phyloP scores from a whole-genome alignment of 2,797 vertebrate genomes.

The Zenarchopterus dispar region DNA sequence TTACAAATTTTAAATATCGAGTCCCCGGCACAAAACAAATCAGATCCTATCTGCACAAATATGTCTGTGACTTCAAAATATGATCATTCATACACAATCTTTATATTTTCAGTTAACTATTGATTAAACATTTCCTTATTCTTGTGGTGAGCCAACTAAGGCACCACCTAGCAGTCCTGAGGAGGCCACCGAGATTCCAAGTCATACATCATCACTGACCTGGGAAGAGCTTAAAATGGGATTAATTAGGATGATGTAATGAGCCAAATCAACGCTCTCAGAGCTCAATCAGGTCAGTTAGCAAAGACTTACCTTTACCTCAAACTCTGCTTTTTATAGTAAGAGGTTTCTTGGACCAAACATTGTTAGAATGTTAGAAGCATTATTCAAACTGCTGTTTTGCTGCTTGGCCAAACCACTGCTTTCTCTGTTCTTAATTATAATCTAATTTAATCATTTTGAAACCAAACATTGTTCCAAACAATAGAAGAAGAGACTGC shows the following conservation, averaged over 20 bases:
- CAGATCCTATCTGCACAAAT: too few species aligned
- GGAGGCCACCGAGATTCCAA: constrained; percentile 13
- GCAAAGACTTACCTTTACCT: constrained; percentile 36
- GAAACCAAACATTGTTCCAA: constrained; percentile 33
- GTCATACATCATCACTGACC: constrained; percentile 41
- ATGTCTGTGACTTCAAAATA: too few species aligned
- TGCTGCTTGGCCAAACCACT: constrained; percentile 14
- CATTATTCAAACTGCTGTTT: not conserved
- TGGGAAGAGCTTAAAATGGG: constrained; percentile 43
- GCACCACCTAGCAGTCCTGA: not conserved
- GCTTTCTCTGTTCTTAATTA: constrained; percentile 23
- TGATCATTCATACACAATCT: too few species aligned
- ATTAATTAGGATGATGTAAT: constrained; percentile 65
- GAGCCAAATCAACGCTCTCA: constrained; percentile 45
- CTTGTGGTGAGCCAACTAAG: constrained; percentile 2
- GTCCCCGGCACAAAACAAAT: too few species aligned
- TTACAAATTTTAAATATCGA: too few species aligned
- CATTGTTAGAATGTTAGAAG: constrained; percentile 5
- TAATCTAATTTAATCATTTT: constrained; percentile 49
- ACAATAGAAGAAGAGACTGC: constrained; percentile 24
- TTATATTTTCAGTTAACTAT: not conserved
- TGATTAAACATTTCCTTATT: not conserved
- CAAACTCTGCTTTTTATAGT: constrained; percentile 30
- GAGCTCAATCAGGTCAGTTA: constrained; percentile 50
- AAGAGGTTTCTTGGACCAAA: not conserved